A percentile compares a stretch with the other conserved stretches of the same genome.
These are phyloP conservation scores for Pseudochaenichthys georgianus DNA, from an alignment of 2,797 vertebrate genomes.

Conservation along the genomic window DNA sequence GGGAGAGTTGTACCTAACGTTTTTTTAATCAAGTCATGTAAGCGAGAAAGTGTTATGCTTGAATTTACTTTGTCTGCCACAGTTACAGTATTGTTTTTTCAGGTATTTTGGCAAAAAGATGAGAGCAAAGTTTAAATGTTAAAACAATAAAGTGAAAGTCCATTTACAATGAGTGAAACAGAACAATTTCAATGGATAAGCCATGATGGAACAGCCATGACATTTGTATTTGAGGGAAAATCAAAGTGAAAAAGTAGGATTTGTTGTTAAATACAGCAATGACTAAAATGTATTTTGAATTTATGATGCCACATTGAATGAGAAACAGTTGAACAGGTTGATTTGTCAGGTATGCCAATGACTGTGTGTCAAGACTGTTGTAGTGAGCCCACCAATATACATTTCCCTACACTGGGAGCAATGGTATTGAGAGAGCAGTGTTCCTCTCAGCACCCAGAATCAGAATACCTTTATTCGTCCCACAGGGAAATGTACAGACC, in stretches of 20 bases:
- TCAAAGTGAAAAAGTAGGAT: conserved; percentile 4
- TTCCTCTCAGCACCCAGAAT: too few species aligned
- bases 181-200: background rate
- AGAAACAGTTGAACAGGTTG: background rate
- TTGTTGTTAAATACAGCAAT: conserved; percentile 1
- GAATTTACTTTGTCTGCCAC: conserved; percentile 27
- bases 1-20: conserved; percentile 63
- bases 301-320: background rate
- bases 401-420: conserved; percentile 2
- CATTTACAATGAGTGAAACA: conserved; percentile 25
- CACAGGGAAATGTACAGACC: too few species aligned
- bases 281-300: too few species aligned
- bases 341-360: conserved; percentile 8
- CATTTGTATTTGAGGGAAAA: conserved; percentile 16
- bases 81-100: conserved; percentile 16
- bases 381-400: too few species aligned
- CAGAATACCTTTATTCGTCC: background rate
- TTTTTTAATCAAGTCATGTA: conserved; percentile 58
- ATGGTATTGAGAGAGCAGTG: background rate
- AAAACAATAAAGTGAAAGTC: conserved; percentile 19
- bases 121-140: background rate
- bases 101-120: conserved; percentile 25
- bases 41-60: conserved; percentile 32
- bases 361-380: background rate
- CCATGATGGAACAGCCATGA: background rate